Conservation (phyloP, 2,888 invertebrate genomes). For the Psylliodes chrysocephalus region DNA sequence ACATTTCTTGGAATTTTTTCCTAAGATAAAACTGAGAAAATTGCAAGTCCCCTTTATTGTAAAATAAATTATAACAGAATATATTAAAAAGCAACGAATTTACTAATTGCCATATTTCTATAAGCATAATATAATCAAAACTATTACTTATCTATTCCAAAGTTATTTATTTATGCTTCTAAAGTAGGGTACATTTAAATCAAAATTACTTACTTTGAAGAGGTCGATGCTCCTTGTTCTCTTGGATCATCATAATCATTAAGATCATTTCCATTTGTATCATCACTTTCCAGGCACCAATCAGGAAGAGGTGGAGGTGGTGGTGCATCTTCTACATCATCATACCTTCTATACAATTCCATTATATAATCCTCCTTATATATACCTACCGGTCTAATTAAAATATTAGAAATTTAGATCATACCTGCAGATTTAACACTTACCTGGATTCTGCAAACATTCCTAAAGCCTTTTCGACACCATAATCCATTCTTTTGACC, state of each 20-base stretch:
- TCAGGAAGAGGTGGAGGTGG: conserved; percentile 83
- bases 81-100: too few relatives aligned
- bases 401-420: too few relatives aligned
- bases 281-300: conserved; percentile 79
- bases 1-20: too few relatives aligned
- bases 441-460: conserved; percentile 79
- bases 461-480: conserved; percentile 83
- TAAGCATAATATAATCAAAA: too few relatives aligned
- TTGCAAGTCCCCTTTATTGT: too few relatives aligned
- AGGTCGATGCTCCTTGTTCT: conserved; percentile 48
- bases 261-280: conserved; percentile 49
- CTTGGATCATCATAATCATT: conserved; percentile 43
- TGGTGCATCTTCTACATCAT: conserved; percentile 75
- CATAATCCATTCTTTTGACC: conserved; percentile 84
- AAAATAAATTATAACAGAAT: too few relatives aligned
- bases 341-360: conserved; percentile 86
- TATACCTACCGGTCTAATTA: conserved; percentile 88
- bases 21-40: too few relatives aligned
- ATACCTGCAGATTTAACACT: conserved; percentile 32
- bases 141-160: too few relatives aligned
- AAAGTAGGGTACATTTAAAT: too few relatives aligned
- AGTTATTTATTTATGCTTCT: too few relatives aligned
- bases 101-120: too few relatives aligned
- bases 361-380: conserved; percentile 96
- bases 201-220: conserved; percentile 34